Base-by-base conservation (phyloP, 2,888 invertebrate species). In the Cantharis flavilabris region DNA sequence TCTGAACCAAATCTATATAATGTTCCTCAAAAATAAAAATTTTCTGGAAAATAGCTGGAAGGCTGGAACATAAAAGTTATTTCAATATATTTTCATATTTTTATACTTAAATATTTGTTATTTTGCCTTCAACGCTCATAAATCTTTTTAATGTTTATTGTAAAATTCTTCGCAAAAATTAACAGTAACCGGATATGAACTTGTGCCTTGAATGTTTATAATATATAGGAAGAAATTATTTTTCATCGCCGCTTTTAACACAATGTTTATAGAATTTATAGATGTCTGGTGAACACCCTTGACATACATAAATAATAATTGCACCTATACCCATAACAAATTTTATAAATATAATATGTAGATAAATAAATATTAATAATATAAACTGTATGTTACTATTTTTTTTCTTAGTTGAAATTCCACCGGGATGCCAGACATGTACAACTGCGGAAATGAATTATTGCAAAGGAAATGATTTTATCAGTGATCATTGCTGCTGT, bases 391-490 rank as follows among this genome's bases (percentile, higher is more conserved):
- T 49, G 5, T 49, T 49, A n/a, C 7, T n/a, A 49, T 80, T 81
- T 83, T 81, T 83, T 81, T 30, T 84, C 90, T 75, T 80, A 88
- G 87, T 87, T 75, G 87, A 86, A 69, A 84, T 87, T 69, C 88
- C 89, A 62, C 88, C 90, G 10, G 93, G 93, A 67, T 94, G 94
- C 88, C 92, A 92, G 83, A 82, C 87, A 79, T 94, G 94, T 86
- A 91, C 90, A 75, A 87, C 86, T 78, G 89, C 90, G 72, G 93
- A 94, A 88, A 88, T 90, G 83, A 89, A 89, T 83, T 94, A 94
- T 88, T 94, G 93, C 87, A 88, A 89, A 83, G 89, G 91, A 80
- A 89, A 89, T 23, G 91, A 91, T 83, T 89, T 93, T 81, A 88
- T 92, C 74, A 88, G 88, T 75, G 91, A 92, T 84, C 91, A 92